These are phyloP conservation scores for Miniopterus natalensis DNA, from an alignment of 2,113 vertebrate species.

Conservation along the genomic window DNA sequence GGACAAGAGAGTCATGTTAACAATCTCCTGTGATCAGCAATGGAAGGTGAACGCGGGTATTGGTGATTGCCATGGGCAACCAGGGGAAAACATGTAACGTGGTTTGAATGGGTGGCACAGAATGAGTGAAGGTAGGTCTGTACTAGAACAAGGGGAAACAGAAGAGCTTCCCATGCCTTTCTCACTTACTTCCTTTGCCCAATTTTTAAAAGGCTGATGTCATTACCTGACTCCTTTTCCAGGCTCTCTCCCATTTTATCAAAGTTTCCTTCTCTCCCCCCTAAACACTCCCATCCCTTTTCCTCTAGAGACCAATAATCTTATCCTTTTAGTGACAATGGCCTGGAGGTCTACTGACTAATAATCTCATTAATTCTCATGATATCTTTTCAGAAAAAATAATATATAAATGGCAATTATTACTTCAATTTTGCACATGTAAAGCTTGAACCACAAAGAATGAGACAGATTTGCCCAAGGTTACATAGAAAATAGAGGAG, in stretches of 20 bases:
- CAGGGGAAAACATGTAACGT: background rate
- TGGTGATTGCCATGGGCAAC: background rate
- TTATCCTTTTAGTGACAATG: slow-evolving; percentile 25
- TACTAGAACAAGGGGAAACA: background rate
- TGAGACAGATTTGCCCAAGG: slow-evolving; percentile 29
- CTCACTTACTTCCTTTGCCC: background rate
- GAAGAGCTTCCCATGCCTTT: background rate
- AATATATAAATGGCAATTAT: slow-evolving; percentile 58
- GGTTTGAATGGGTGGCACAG: background rate
- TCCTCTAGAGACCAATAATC: background rate
- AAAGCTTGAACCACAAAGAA: slow-evolving; percentile 41
- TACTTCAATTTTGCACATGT: slow-evolving; percentile 42
- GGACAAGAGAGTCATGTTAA: background rate
- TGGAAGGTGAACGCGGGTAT: background rate
- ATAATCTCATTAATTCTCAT: slow-evolving; percentile 73
- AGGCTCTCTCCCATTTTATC: background rate
- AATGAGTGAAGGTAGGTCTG: background rate
- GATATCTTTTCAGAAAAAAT: slow-evolving; percentile 47
- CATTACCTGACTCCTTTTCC: background rate
- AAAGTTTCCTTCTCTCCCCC: background rate
- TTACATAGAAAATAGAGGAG: background rate
- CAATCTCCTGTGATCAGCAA: background rate
- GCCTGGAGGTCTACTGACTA: slow-evolving; percentile 43
- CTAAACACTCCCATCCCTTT: background rate
- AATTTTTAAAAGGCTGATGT: background rate